Evolutionary conservation across 2,888 invertebrate genomes (phyloP).

Genomic region (Syrphus vitripennis): DNA sequence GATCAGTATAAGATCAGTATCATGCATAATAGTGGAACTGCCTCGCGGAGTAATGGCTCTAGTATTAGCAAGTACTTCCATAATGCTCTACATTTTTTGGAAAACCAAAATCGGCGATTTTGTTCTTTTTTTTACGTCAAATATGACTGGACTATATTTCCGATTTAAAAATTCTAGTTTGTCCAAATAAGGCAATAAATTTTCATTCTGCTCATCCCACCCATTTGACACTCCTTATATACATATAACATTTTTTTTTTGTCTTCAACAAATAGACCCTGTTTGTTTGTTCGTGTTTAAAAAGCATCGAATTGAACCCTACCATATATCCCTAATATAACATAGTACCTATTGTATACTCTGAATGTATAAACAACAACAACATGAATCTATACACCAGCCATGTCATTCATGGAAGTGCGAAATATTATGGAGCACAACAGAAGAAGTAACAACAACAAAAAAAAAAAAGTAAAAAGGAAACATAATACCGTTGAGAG

Average conservation of each 20-base stretch:
- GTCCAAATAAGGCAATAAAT: neutral
- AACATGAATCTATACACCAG: neutral
- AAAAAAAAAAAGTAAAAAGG: neutral
- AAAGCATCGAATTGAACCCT: conserved; percentile 23
- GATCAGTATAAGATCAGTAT: no score
- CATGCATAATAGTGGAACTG: no score
- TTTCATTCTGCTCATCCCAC: neutral
- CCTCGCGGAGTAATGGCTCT: no score
- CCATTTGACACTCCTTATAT: neutral
- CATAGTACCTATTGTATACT: neutral
- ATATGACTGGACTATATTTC: no score
- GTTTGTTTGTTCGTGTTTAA: neutral
- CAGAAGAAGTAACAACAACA: neutral
- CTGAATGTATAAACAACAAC: neutral
- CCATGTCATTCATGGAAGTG: conserved; percentile 2
- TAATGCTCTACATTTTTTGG: no score
- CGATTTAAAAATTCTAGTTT: neutral
- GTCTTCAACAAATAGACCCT: conserved; percentile 1
- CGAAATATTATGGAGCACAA: neutral
- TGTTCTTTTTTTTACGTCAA: no score
- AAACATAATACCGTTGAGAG: conserved; percentile 48
- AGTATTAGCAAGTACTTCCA: neutral
- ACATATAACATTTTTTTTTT: neutral
- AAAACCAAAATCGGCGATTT: no score
- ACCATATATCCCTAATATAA: neutral